Percentiles rank a stretch among this genome's conserved stretches.
Conservation (phyloP, 2,113 vertebrate species). For the Eonycteris spelaea region DNA sequence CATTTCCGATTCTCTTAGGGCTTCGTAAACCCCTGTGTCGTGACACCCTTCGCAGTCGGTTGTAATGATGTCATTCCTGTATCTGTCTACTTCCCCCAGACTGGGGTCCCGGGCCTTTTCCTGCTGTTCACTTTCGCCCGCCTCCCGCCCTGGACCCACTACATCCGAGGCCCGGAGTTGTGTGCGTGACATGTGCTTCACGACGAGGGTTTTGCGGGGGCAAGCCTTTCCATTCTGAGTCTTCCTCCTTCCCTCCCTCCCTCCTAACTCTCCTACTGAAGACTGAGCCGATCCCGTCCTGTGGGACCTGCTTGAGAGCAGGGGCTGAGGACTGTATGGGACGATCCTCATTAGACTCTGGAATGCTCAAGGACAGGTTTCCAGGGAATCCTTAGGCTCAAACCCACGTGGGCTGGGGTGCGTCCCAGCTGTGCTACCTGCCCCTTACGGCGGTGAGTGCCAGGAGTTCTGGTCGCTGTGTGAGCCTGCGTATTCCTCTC, state of each 20-base stretch:
- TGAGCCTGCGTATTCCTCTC: not conserved
- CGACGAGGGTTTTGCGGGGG: not conserved
- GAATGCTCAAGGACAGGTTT: not conserved
- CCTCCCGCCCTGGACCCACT: fast-evolving
- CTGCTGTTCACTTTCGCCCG: fast-evolving
- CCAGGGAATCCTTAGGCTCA: not conserved
- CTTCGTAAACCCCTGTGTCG: not conserved
- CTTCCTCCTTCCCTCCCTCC: not conserved
- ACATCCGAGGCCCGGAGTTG: not conserved
- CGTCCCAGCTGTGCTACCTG: not conserved
- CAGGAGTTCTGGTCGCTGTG: not conserved
- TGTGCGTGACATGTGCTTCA: not conserved
- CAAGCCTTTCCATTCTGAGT: not conserved
- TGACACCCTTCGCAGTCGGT: not conserved
- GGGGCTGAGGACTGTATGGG: not conserved
- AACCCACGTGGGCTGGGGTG: not conserved
- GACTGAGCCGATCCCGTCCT: too few species aligned
- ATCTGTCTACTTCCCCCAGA: not conserved
- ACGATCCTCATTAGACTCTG: not conserved
- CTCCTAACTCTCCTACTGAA: not conserved
- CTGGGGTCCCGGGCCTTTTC: not conserved
- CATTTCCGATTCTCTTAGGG: not conserved
- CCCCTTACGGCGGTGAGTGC: not conserved
- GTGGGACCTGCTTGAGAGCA: not conserved
- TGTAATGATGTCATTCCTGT: not conserved